Percentiles rank a stretch among this genome's conserved stretches.
Evolutionary conservation across 2,113 vertebrate genomes (phyloP).

Genomic region (Mustelus asterias): DNA sequence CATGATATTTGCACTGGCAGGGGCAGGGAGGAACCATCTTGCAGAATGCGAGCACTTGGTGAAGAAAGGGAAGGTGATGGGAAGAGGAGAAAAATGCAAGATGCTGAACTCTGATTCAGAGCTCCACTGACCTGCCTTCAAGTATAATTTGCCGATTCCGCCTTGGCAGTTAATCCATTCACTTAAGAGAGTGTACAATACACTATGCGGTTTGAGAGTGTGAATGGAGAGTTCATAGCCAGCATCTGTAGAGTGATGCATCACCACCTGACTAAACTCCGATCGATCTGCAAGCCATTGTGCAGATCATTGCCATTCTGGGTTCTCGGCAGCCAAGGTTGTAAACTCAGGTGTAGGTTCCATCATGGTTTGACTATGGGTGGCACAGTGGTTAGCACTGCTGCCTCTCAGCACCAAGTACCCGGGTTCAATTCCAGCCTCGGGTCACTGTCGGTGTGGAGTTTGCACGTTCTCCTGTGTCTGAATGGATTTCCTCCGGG

Average conservation of each 20-base stretch:
- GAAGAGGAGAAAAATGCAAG: slow-evolving; percentile 4
- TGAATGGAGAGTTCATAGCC: not conserved
- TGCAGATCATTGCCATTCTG: not conserved
- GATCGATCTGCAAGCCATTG: not conserved
- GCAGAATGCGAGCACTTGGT: not conserved
- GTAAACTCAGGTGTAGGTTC: not conserved
- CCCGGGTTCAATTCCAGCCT: too few species aligned
- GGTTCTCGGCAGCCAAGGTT: not conserved
- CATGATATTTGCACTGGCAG: too few species aligned
- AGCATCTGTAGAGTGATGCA: not conserved
- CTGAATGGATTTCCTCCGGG: too few species aligned
- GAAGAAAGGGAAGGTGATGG: not conserved
- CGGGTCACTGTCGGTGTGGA: too few species aligned
- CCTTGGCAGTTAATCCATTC: not conserved
- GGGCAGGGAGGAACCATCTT: not conserved
- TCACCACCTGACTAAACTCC: not conserved
- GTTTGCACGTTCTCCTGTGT: too few species aligned
- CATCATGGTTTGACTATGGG: not conserved
- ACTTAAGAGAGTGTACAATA: not conserved
- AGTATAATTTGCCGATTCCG: not conserved
- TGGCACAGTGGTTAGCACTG: too few species aligned
- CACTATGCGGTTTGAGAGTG: not conserved
- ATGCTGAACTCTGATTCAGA: not conserved
- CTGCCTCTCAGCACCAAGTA: too few species aligned
- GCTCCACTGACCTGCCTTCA: not conserved